These are phyloP conservation scores for Neopipo cinnamomea DNA, from an alignment of 2,113 vertebrate species.

Conservation along the genomic window DNA sequence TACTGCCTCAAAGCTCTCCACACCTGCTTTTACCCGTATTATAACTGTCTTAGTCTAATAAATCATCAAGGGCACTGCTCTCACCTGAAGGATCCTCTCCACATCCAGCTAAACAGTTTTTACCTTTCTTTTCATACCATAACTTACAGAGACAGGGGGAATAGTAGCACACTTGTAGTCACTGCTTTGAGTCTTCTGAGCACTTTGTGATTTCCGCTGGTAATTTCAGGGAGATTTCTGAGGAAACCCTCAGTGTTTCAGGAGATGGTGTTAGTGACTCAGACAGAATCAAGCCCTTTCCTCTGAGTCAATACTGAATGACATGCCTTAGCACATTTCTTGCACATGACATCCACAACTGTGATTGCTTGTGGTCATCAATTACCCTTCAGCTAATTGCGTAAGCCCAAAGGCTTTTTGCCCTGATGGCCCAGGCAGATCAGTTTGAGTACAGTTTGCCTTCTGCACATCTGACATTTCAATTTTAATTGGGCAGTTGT, in stretches of 20 bases:
- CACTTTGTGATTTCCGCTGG: not conserved
- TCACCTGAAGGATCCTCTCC: not conserved
- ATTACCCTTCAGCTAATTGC: conserved; percentile 4
- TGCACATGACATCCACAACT: not conserved
- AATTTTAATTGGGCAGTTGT: conserved; percentile 31
- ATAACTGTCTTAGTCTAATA: not conserved
- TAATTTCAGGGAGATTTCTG: not conserved
- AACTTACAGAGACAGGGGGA: not conserved
- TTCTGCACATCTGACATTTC: conserved; percentile 29
- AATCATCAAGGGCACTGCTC: not conserved
- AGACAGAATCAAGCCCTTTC: not conserved
- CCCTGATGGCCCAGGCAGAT: not conserved
- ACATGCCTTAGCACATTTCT: not conserved
- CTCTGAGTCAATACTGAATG: not conserved
- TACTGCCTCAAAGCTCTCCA: not conserved
- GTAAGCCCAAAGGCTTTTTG: not conserved
- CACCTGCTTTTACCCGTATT: not conserved
- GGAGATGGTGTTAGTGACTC: not conserved
- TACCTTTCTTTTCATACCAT: not conserved
- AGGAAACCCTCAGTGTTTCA: not conserved
- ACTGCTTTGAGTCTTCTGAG: not conserved
- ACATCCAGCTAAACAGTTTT: not conserved
- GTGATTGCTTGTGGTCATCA: conserved; percentile 23
- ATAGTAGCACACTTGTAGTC: not conserved
- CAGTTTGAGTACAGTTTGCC: conserved; percentile 11